Evolutionary conservation across 1,140 invertebrate genomes (phyloP).

Genomic region (Homarus americanus): DNA sequence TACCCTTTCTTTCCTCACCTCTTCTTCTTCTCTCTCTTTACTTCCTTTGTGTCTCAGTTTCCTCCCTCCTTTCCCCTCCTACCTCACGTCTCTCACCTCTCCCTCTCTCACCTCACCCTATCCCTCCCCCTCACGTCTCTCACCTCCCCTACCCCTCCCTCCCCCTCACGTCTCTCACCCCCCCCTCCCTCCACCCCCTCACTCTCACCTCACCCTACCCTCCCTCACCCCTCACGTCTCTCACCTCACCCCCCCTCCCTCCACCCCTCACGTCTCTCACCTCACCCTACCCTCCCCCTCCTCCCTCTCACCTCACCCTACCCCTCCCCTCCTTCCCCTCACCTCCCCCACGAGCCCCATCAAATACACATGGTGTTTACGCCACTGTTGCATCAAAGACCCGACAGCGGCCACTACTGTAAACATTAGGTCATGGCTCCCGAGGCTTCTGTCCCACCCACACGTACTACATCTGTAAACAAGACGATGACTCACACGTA

Average conservation of each 20-base stretch:
- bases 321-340: too few relatives aligned
- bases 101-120: constrained; percentile 27
- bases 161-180: background rate
- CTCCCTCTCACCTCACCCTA: background rate
- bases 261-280: too few relatives aligned
- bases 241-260: constrained; percentile 4
- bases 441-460: too few relatives aligned
- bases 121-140: background rate
- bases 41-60: background rate
- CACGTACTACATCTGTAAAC: too few relatives aligned
- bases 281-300: constrained; percentile 18
- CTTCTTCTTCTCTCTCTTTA: background rate
- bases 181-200: background rate
- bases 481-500: too few relatives aligned
- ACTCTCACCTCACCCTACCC: too few relatives aligned
- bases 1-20: background rate
- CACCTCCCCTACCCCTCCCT: too few relatives aligned
- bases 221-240: too few relatives aligned
- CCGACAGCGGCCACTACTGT: too few relatives aligned
- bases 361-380: background rate
- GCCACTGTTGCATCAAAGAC: too few relatives aligned
- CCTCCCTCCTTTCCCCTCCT: constrained; percentile 13
- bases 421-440: too few relatives aligned
- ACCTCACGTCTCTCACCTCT: too few relatives aligned
- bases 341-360: background rate